Evolutionary conservation across 2,797 vertebrate genomes (phyloP).

Genomic region (Rhynchotus rufescens): DNA sequence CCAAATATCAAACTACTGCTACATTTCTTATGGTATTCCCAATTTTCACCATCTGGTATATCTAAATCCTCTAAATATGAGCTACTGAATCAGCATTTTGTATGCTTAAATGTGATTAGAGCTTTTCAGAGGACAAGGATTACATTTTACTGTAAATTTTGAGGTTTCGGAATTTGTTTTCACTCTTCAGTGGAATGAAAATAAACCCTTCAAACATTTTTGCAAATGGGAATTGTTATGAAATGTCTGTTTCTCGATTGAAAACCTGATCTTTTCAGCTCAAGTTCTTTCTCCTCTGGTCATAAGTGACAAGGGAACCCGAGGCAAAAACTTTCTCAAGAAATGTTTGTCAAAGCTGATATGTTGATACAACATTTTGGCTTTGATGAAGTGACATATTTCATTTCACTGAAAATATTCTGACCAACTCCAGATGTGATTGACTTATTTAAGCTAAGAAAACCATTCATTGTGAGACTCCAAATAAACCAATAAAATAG

Average conservation of each 20-base stretch:
- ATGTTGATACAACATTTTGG: conserved; percentile 60
- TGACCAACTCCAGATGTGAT: conserved; percentile 61
- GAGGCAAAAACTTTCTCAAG: conserved; percentile 59
- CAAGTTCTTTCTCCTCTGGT: conserved; percentile 48
- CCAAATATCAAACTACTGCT: background rate
- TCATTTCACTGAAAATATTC: conserved; percentile 56
- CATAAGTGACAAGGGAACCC: conserved; percentile 37
- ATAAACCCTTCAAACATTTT: conserved; percentile 40
- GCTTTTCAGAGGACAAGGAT: conserved; percentile 12
- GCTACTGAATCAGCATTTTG: conserved; percentile 64
- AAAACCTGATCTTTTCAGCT: conserved; percentile 57
- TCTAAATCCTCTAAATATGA: conserved; percentile 39
- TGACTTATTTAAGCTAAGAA: conserved; percentile 58
- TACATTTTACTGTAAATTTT: conserved; percentile 39
- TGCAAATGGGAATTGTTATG: conserved; percentile 55
- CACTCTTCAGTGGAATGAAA: conserved; percentile 53
- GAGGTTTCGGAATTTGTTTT: conserved; percentile 61
- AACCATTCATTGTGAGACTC: conserved; percentile 45
- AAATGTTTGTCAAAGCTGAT: conserved; percentile 61
- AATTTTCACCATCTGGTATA: conserved; percentile 46
- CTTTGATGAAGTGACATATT: conserved; percentile 69
- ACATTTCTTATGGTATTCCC: conserved; percentile 30
- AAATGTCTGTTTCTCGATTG: conserved; percentile 40
- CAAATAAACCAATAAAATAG: conserved; percentile 24
- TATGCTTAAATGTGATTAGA: conserved; percentile 28